Conservation (phyloP, 2,888 invertebrate genomes). For the Mythimna albipuncta region DNA sequence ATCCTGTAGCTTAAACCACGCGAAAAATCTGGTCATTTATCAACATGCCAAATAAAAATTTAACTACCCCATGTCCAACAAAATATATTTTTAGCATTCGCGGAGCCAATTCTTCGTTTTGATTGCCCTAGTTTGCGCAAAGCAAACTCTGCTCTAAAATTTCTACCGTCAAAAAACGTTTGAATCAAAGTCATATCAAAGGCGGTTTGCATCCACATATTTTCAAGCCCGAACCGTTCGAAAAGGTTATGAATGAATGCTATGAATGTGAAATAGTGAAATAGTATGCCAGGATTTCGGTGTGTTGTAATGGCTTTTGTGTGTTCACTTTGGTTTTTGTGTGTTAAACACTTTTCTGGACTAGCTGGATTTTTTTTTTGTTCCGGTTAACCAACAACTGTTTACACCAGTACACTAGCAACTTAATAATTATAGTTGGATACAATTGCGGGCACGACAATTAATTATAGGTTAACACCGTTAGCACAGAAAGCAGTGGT, state of each 20-base stretch:
- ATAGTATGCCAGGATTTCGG: background rate
- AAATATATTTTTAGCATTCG: too few relatives aligned
- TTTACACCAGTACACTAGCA: too few relatives aligned
- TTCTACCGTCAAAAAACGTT: background rate
- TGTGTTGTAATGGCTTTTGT: background rate
- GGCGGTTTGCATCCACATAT: constrained; percentile 19
- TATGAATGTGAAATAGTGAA: constrained; percentile 26
- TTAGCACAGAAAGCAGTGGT: too few relatives aligned
- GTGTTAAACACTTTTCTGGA: background rate
- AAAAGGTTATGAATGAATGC: constrained; percentile 26
- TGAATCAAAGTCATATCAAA: constrained; percentile 15
- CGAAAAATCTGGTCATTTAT: too few relatives aligned
- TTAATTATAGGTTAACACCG: too few relatives aligned
- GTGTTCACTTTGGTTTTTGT: background rate
- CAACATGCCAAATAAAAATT: background rate
- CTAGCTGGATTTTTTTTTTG: too few relatives aligned
- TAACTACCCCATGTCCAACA: background rate
- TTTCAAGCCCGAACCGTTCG: constrained; percentile 15
- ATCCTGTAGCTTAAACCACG: too few relatives aligned
- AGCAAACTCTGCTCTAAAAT: background rate
- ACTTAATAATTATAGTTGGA: too few relatives aligned
- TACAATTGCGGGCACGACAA: too few relatives aligned
- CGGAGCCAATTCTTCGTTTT: background rate
- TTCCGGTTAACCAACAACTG: too few relatives aligned
- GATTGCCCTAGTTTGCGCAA: background rate